These are phyloP conservation scores for Dicaeum eximium DNA, from an alignment of 2,113 vertebrate genomes.

Conservation along the genomic window DNA sequence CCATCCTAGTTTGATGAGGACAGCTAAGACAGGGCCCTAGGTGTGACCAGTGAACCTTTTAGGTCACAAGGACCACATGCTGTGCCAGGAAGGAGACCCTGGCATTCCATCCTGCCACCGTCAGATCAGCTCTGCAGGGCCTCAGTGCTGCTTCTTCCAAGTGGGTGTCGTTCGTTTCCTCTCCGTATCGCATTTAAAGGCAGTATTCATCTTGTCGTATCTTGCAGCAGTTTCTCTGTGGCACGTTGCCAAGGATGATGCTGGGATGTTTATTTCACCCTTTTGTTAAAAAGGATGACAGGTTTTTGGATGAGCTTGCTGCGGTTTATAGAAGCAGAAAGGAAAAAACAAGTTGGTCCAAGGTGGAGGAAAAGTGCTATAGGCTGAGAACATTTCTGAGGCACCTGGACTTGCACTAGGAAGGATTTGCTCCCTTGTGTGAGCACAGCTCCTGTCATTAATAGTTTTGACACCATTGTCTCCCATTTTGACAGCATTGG, in stretches of 20 bases:
- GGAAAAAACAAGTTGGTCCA: slow-evolving; percentile 1
- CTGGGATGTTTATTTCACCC: slow-evolving; percentile 49
- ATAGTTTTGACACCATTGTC: background rate
- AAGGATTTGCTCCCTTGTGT: slow-evolving; percentile 4
- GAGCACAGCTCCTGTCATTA: background rate
- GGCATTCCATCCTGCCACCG: background rate
- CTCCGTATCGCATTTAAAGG: background rate
- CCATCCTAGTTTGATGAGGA: background rate
- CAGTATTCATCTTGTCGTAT: slow-evolving; percentile 28
- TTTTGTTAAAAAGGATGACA: slow-evolving; percentile 41
- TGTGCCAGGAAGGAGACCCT: background rate
- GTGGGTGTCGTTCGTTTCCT: background rate
- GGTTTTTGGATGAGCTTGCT: slow-evolving; percentile 26
- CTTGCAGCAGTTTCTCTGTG: slow-evolving; percentile 48
- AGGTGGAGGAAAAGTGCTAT: background rate
- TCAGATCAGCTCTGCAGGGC: background rate
- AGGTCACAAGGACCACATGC: background rate
- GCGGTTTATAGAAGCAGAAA: background rate
- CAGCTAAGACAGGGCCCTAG: fast-evolving
- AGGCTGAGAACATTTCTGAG: background rate
- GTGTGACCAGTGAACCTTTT: background rate
- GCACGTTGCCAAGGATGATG: slow-evolving; percentile 25
- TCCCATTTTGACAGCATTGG: slow-evolving; percentile 19
- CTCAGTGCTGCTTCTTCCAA: background rate
- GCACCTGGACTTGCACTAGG: background rate